phyloP scores from a whole-genome alignment of 2,113 vertebrate species.

The pig (Sus scrofa) region T2T-Sscrofa CM000822.6:49390001-49390500 shows the following conservation, averaged over 20 bases:
- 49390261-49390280: constrained; percentile 48
- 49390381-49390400: not conserved
- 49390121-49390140: constrained; percentile 45
- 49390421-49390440: not conserved
- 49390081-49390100: constrained; percentile 73
- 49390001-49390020: constrained; percentile 71
- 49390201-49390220: constrained; percentile 49
- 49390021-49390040: constrained; percentile 61
- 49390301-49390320: not conserved
- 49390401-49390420: not conserved
- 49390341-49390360: not conserved
- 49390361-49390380: constrained; percentile 5
- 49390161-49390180: constrained; percentile 64
- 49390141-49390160: constrained; percentile 66
- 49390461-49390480: not conserved
- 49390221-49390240: constrained; percentile 47
- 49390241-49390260: not conserved
- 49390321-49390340: not conserved
- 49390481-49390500: not conserved
- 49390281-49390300: not conserved
- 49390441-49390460: not conserved
- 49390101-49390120: constrained; percentile 21
- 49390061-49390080: constrained; percentile 71
- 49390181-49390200: constrained; percentile 59
- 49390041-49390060: not conserved